Conservation (phyloP, 1,140 invertebrate species). For the Solenopsis invicta region DNA sequence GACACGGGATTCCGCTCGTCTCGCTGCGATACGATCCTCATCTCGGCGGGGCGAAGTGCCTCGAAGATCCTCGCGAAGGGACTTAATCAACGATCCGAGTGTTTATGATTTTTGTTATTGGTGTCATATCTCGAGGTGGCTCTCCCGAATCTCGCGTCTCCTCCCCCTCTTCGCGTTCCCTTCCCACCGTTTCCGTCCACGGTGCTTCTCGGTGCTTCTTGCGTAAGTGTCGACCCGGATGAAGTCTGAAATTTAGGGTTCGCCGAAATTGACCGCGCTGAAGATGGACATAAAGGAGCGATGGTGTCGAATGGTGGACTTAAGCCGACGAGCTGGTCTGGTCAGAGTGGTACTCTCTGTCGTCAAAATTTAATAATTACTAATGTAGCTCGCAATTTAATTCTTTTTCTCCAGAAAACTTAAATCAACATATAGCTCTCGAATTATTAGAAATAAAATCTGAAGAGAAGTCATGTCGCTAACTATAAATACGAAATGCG, state of each 20-base stretch:
- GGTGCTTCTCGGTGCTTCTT: slow-evolving; percentile 24
- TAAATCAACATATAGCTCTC: background rate
- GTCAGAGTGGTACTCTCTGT: too few relatives aligned
- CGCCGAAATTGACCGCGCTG: slow-evolving; percentile 31
- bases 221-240: slow-evolving; percentile 60
- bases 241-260: slow-evolving; percentile 68
- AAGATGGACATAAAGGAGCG: slow-evolving; percentile 13
- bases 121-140: slow-evolving; percentile 79
- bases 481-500: slow-evolving; percentile 31
- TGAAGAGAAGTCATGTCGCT: background rate
- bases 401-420: background rate
- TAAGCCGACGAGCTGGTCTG: slow-evolving; percentile 37
- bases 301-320: slow-evolving; percentile 4
- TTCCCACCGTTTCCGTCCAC: background rate
- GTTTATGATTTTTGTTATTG: slow-evolving; percentile 87
- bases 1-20: slow-evolving; percentile 55
- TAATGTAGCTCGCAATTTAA: background rate
- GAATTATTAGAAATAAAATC: background rate
- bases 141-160: slow-evolving; percentile 69
- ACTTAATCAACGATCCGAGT: slow-evolving; percentile 86
- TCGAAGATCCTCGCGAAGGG: slow-evolving; percentile 76
- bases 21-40: slow-evolving; percentile 75
- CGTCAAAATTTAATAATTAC: background rate
- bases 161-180: background rate
- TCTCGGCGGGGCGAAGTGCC: slow-evolving; percentile 66